phyloP scores from a whole-genome alignment of 2,888 invertebrate species.

The Campoplex nolae region DNA sequence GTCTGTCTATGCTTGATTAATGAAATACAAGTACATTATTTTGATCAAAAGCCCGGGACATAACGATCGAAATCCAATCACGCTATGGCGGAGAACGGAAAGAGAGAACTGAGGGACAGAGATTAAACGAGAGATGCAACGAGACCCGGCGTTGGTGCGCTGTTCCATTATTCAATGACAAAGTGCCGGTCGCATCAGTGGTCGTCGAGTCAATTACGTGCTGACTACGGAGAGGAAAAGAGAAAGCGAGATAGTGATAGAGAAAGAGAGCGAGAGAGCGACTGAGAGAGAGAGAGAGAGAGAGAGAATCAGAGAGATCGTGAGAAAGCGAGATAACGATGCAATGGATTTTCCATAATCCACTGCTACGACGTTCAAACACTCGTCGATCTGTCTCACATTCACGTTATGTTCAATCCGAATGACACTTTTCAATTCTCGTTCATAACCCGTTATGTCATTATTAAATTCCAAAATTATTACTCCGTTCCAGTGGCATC shows the following conservation, averaged over 20 bases:
- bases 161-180: conserved; percentile 66
- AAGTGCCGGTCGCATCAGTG: conserved; percentile 59
- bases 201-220: conserved; percentile 61
- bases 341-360: conserved; percentile 56
- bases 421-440: conserved; percentile 14
- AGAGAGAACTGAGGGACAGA: conserved; percentile 9
- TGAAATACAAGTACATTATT: conserved; percentile 54
- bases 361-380: conserved; percentile 37
- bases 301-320: conserved; percentile 6
- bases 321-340: conserved; percentile 15
- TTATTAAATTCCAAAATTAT: neutral
- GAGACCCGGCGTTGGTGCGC: conserved; percentile 35
- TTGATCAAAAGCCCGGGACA: conserved; percentile 34
- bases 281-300: neutral
- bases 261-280: neutral
- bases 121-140: conserved; percentile 47
- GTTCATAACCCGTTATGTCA: neutral
- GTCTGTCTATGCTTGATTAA: conserved; percentile 34
- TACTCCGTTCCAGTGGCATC: neutral
- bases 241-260: neutral
- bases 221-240: conserved; percentile 22
- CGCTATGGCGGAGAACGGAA: conserved; percentile 24
- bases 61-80: conserved; percentile 51
- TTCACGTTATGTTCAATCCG: conserved; percentile 1
- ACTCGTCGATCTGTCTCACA: conserved; percentile 34